phyloP scores from a whole-genome alignment of 2,113 vertebrate genomes.

The Petaurus breviceps region DNA sequence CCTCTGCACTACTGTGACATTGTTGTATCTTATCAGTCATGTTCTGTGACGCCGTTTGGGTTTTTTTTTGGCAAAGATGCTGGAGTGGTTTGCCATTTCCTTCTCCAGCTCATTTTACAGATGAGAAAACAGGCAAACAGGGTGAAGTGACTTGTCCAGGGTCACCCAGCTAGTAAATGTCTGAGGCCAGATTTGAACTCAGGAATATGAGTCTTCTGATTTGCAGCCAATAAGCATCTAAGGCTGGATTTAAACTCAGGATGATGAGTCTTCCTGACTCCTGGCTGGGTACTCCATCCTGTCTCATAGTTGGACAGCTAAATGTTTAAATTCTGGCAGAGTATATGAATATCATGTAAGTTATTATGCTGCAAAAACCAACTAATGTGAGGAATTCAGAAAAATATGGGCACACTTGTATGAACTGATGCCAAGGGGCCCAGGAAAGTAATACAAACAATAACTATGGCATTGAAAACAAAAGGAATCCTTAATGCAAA shows the following conservation, averaged over 20 bases:
- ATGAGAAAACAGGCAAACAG: not conserved
- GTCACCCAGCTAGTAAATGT: not conserved
- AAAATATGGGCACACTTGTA: not conserved
- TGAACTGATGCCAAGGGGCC: not conserved
- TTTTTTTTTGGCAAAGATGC: not conserved
- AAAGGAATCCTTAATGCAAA: not conserved
- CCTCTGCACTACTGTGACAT: not conserved
- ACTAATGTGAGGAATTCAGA: not conserved
- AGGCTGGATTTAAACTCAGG: no score
- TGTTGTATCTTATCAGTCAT: not conserved
- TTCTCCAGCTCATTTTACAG: not conserved
- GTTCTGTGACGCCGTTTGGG: not conserved
- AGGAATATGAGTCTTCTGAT: no score
- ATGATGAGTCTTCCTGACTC: no score
- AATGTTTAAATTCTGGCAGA: no score
- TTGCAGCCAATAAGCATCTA: no score
- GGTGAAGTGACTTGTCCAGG: not conserved
- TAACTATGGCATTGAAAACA: not conserved
- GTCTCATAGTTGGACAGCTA: no score
- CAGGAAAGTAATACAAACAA: not conserved
- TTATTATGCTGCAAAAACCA: not conserved
- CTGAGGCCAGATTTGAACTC: no score
- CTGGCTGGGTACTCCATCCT: no score
- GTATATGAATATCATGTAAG: not conserved
- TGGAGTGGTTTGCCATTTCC: not conserved